Evolutionary conservation across 2,888 invertebrate species (phyloP).

Genomic region (Monoplex corrugatus): DNA sequence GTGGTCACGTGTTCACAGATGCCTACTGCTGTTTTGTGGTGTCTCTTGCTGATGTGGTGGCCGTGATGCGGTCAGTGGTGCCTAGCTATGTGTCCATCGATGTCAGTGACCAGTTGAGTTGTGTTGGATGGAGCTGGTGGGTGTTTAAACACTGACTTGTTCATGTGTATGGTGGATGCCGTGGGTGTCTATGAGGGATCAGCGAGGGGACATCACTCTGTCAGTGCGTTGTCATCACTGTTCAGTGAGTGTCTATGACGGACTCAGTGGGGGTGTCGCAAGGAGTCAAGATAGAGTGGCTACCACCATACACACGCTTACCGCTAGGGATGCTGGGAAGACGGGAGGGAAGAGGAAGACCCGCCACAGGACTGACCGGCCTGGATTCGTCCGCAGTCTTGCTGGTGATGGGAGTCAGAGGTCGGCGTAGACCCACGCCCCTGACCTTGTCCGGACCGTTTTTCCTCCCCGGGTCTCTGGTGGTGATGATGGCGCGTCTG

Average conservation of each 20-base stretch:
- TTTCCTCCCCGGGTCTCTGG: neutral
- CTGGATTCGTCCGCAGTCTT: slow-evolving; percentile 36
- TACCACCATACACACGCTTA: slow-evolving; percentile 54
- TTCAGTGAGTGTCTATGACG: neutral
- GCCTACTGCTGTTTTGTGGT: no score
- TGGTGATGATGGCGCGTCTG: slow-evolving; percentile 46
- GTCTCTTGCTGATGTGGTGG: no score
- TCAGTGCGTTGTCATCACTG: no score
- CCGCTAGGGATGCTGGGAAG: slow-evolving; percentile 73
- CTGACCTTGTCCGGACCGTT: slow-evolving; percentile 27
- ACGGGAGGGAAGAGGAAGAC: slow-evolving; percentile 45
- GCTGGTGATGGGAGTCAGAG: slow-evolving; percentile 56
- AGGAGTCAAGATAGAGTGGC: slow-evolving; percentile 21
- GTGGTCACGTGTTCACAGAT: no score
- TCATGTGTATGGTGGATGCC: no score
- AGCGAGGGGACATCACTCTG: no score
- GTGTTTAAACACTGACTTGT: no score
- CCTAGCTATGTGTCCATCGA: no score
- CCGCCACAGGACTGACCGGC: slow-evolving; percentile 33
- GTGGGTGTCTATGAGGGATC: no score
- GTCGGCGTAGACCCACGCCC: slow-evolving; percentile 37
- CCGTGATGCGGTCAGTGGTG: no score
- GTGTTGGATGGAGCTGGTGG: no score
- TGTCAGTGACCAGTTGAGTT: no score
- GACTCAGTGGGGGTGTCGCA: slow-evolving; percentile 50